Percentiles rank a stretch among this genome's conserved stretches.
Evolutionary conservation across 2,113 vertebrate genomes (phyloP).

Genomic region (Pelmatolapia mariae): DNA sequence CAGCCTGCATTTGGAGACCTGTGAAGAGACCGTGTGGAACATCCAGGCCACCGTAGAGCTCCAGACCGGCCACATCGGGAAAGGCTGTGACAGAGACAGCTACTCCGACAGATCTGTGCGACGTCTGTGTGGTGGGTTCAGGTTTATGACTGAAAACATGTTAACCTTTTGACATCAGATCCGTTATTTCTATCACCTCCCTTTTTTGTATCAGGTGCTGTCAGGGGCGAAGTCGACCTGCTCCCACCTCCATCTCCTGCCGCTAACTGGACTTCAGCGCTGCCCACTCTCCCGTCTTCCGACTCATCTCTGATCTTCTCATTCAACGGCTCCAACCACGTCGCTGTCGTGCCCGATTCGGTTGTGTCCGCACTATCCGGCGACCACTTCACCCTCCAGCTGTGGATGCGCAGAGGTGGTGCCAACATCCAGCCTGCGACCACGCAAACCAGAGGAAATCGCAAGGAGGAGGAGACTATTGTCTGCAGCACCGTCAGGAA

Average conservation of each 20-base stretch:
- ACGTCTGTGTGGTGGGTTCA: constrained; percentile 84
- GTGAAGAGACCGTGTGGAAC: constrained; percentile 95
- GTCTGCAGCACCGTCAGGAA: constrained; percentile 92
- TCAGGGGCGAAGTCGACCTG: constrained; percentile 90
- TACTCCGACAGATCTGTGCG: constrained; percentile 93
- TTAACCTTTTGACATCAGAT: neutral
- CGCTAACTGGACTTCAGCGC: constrained; percentile 88
- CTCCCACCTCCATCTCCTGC: constrained; percentile 86
- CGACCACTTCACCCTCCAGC: constrained; percentile 92
- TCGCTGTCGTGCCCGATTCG: constrained; percentile 83
- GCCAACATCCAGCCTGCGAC: constrained; percentile 69
- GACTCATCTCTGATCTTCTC: constrained; percentile 96
- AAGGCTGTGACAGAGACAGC: constrained; percentile 96
- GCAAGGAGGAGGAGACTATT: constrained; percentile 90
- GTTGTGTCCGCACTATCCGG: constrained; percentile 66
- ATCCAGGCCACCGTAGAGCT: constrained; percentile 96
- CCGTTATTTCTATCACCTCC: neutral
- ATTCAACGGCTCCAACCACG: constrained; percentile 92
- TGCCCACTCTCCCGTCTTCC: constrained; percentile 92
- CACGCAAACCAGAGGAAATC: constrained; percentile 65
- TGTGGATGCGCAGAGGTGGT: constrained; percentile 92
- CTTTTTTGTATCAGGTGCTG: constrained; percentile 76
- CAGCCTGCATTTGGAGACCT: constrained; percentile 90
- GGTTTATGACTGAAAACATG: neutral
- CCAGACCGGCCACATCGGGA: constrained; percentile 95